Percentiles rank a stretch among this genome's conserved stretches.
Conservation (phyloP, 2,113 vertebrate species). For the Ranitomeya variabilis region DNA sequence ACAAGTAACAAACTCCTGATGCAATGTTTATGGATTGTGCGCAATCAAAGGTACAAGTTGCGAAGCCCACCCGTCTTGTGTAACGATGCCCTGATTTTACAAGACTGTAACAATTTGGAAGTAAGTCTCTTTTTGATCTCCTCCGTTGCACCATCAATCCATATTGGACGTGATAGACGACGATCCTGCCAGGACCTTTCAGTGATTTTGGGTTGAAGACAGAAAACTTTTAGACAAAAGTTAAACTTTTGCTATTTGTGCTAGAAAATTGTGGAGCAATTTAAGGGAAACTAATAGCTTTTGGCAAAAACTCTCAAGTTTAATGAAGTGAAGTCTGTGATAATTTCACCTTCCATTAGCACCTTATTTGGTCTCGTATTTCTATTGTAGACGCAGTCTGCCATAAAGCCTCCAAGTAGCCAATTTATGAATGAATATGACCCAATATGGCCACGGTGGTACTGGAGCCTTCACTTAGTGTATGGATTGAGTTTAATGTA, state of each 20-base stretch:
- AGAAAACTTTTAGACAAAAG: not conserved
- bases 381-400: not conserved
- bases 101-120: not conserved
- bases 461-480: not conserved
- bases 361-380: constrained; percentile 19
- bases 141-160: not conserved
- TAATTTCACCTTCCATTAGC: not conserved
- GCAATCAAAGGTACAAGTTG: constrained; percentile 22
- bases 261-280: not conserved
- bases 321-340: not conserved
- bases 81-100: not conserved
- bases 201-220: not conserved
- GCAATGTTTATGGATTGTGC: not conserved
- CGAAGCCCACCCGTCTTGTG: constrained; percentile 7
- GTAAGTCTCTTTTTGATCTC: not conserved
- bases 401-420: not conserved
- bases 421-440: not conserved
- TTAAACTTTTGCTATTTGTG: not conserved
- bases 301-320: not conserved
- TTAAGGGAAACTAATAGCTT: not conserved
- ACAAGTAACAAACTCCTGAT: constrained; percentile 38
- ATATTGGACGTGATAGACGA: not conserved
- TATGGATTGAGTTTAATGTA: not conserved
- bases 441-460: not conserved
- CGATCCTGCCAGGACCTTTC: not conserved